A percentile compares a stretch with the other conserved stretches of the same genome.
Evolutionary conservation across 2,113 vertebrate species (phyloP).

Genomic region (Campylorhamphus procurvoides): DNA sequence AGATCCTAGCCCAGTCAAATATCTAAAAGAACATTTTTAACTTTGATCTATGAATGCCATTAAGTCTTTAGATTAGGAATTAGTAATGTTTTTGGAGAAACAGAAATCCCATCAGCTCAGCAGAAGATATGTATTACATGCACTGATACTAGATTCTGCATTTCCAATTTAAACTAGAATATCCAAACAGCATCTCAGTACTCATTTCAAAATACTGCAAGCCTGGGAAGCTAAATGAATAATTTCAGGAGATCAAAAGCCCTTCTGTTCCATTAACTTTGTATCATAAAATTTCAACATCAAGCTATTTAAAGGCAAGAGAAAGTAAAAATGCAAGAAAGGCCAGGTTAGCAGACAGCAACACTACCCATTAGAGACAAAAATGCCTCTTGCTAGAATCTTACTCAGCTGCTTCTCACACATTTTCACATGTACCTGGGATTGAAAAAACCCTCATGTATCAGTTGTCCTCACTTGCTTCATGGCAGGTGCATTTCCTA

Average conservation of each 20-base stretch:
- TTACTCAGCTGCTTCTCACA: background rate
- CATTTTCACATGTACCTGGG: background rate
- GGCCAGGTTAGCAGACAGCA: background rate
- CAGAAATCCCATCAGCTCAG: background rate
- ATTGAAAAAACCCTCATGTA: rapidly evolving
- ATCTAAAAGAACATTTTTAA: background rate
- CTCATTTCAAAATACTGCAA: background rate
- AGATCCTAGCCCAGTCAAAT: background rate
- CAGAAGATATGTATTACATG: background rate
- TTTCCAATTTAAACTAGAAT: background rate
- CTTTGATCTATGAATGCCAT: background rate
- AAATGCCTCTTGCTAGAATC: background rate
- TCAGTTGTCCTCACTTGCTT: background rate
- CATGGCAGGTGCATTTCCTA: background rate
- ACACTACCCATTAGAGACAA: background rate
- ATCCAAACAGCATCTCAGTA: background rate
- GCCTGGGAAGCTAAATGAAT: background rate
- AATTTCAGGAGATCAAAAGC: background rate
- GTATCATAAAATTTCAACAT: background rate
- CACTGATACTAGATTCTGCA: background rate
- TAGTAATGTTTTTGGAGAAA: background rate
- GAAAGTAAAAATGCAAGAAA: background rate
- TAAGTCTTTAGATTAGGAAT: background rate
- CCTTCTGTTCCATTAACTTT: background rate
- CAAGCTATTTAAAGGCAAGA: background rate